Base-by-base conservation (phyloP, 2,888 invertebrate genomes). In the Meganola albula region DNA sequence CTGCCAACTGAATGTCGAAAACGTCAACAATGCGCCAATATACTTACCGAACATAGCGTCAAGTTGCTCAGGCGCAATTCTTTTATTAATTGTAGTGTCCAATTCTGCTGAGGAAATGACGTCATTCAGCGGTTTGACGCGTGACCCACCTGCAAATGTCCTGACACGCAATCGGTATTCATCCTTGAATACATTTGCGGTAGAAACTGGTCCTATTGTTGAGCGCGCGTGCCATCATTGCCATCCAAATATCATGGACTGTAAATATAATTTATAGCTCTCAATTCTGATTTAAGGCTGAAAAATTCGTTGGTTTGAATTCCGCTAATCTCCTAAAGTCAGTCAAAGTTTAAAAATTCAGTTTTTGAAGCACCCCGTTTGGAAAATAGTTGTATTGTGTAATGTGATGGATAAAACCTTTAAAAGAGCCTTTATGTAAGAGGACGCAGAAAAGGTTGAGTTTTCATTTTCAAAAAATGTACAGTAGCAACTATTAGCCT, bases 51-150 rank as follows among this genome's bases (percentile, higher is more conserved):
- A 82, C 75, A 80, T 74, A 80, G 82, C 40, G 52, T 60, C 64
- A 63, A 61, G 59, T 68, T 70, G 73, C 61, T 64, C 66, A 62
- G 62, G 72, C 80, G 72, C 80, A 71, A 69, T 74, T 72, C 73
- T 83, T 83, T 84, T 83, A 84, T 83, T 84, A 83, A 84, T 83
- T 79, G 72, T 64, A 57, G 65, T 74, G 65, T 59, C 82, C 80
- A 83, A 82, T 80, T 76, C 67, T 61, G 73, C 60, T 43, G 71
- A 83, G 84, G 84, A 85, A 84, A 79, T 85, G 84, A 85, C 80
- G 83, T 73, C 80, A 79, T 72, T 67, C 61, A 71, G 63, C 68
- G 63, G 63, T 66, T 68, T 48, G 51, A 75, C 60, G 72, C 84
- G 84, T 84, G 84, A 78, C 58, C 71, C 63, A 72, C 74, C 77